Percentiles rank a stretch among this genome's conserved stretches.
These are phyloP conservation scores for Epizoanthus scotinus DNA, from an alignment of 92 coral and sea anemone species.

Conservation along the genomic window DNA sequence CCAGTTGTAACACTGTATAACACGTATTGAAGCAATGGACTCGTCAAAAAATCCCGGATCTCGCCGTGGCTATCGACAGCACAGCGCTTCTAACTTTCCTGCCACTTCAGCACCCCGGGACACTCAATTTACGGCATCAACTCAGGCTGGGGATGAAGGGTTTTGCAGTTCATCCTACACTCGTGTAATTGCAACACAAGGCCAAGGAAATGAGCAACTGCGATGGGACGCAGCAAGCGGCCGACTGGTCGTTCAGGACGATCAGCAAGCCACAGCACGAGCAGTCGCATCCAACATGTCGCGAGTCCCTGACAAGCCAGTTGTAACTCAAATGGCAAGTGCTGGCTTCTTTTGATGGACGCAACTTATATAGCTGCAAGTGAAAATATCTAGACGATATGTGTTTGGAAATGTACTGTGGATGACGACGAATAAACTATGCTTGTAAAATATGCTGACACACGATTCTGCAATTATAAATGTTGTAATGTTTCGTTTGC, in stretches of 20 bases:
- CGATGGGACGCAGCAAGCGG: conserved; percentile 41
- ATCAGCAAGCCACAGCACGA: neutral
- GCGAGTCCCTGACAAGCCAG: conserved; percentile 27
- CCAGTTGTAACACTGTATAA: too few relatives aligned
- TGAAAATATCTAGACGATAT: neutral
- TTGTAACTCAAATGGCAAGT: conserved; percentile 38
- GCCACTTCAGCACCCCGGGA: neutral
- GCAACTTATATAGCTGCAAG: neutral
- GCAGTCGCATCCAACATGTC: neutral
- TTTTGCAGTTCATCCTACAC: neutral
- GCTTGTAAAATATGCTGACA: too few relatives aligned
- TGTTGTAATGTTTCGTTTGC: too few relatives aligned
- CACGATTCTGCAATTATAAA: too few relatives aligned
- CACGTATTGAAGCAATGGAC: too few relatives aligned
- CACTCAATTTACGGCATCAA: neutral
- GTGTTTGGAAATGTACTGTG: neutral
- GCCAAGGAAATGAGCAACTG: conserved; percentile 20
- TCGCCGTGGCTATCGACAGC: neutral
- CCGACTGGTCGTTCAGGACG: conserved; percentile 36
- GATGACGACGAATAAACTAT: neutral
- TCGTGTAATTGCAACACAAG: neutral
- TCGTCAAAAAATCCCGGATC: neutral
- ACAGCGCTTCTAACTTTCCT: neutral
- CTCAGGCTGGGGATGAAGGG: neutral
- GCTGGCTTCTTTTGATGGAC: conserved; percentile 17